These are phyloP conservation scores for Coturnix japonica DNA, from an alignment of 2,113 vertebrate genomes.

Conservation along the genomic window DNA sequence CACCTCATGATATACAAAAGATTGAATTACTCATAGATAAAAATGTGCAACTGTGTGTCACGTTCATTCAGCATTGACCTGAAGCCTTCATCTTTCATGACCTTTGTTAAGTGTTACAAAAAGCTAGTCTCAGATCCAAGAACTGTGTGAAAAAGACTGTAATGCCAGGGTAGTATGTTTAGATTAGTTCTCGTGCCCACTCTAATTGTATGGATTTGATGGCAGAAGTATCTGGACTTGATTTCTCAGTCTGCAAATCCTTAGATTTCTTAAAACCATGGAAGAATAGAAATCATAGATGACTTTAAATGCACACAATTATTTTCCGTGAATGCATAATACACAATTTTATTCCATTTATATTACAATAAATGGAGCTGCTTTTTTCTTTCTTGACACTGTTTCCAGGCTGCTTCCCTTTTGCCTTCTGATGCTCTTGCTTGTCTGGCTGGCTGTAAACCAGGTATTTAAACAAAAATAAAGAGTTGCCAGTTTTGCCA, in stretches of 20 bases:
- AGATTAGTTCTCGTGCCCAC: background rate
- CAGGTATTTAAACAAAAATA: conserved; percentile 84
- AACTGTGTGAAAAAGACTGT: conserved; percentile 12
- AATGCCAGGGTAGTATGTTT: background rate
- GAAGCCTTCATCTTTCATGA: conserved; percentile 46
- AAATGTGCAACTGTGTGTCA: background rate
- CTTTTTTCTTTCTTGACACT: conserved; percentile 61
- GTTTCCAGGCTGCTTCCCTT: conserved; percentile 67
- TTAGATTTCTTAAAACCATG: background rate
- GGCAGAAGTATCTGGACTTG: background rate
- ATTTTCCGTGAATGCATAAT: conserved; percentile 1
- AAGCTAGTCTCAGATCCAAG: background rate
- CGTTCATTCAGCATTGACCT: background rate
- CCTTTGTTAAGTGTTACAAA: conserved; percentile 12
- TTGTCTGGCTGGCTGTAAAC: conserved; percentile 79
- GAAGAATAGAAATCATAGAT: background rate
- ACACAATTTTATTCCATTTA: conserved; percentile 35
- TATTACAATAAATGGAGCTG: conserved; percentile 44
- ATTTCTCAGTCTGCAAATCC: conserved; percentile 16
- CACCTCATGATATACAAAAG: background rate
- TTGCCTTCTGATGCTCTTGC: conserved; percentile 74
- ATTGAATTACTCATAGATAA: background rate
- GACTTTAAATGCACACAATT: background rate
- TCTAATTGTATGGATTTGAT: conserved; percentile 4
- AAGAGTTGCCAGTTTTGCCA: conserved; percentile 84